Conservation (phyloP, 1,140 invertebrate species). For the Palaemon carinicauda region DNA sequence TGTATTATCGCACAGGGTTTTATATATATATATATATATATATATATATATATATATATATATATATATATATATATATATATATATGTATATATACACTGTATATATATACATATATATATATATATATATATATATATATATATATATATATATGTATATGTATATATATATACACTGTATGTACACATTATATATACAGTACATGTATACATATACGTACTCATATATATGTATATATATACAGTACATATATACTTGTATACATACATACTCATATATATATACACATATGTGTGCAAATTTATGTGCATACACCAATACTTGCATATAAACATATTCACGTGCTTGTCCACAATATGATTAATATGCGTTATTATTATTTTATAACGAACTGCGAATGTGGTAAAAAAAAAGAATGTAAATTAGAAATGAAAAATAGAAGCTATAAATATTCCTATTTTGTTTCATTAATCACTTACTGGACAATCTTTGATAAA, state of each 20-base stretch:
- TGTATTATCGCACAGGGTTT: too few species aligned
- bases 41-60: not conserved
- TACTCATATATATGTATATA: not conserved
- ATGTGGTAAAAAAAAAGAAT: too few species aligned
- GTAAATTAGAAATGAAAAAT: too few species aligned
- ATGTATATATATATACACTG: not conserved
- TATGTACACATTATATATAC: not conserved
- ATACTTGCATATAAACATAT: too few species aligned
- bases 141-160: not conserved
- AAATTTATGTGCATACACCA: too few species aligned
- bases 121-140: not conserved
- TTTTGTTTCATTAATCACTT: too few species aligned
- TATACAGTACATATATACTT: not conserved
- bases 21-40: not conserved
- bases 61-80: not conserved
- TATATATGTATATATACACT: not conserved
- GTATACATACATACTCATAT: not conserved
- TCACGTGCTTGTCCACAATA: too few species aligned
- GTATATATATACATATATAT: not conserved
- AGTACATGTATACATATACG: not conserved
- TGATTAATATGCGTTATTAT: too few species aligned
- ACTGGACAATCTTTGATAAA: too few species aligned
- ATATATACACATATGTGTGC: not conserved
- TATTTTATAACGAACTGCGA: too few species aligned
- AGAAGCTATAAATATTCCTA: too few species aligned